Evolutionary conservation across 2,888 invertebrate genomes (phyloP), one percentile per base, ranked within the genome.

Genomic region (Artemia sp.): DNA sequence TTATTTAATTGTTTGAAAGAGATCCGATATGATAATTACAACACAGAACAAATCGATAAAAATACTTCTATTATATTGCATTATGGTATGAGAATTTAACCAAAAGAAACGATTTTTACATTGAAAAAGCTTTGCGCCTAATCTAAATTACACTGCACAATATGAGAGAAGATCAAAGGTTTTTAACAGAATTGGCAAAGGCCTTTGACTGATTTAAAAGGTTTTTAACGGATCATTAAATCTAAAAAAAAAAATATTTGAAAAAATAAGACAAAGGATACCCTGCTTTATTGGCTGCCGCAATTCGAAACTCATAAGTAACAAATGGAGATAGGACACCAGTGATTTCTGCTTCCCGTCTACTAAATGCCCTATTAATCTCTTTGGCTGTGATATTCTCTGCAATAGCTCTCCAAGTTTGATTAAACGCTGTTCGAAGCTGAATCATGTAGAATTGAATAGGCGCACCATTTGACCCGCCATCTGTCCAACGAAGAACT

Each of bases 401-500:
- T 64, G 83, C 83, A 9, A 90, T 80, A 74, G 85, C 83, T 50
- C 82, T 80, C 93, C 93, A 94, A 0, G 87, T 86, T 8, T 83
- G 80, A 76, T 91, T 90, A 87, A 90, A 92, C 74, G 89, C 88
- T 0, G 92, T 92, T 71, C 89, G 83, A 0, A 90, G 92, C 72
- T 88, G 85, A 14, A 96, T 83, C 11, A 85, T 85, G 76, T 94
- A 95, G 72, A 84, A 83, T 7, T 81, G 81, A 71, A 94, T 89
- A 1, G 85, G 85, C 24, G 86, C 84, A 0, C 94, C 94, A 78
- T 94, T 90, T 10, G 85, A 83, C 51, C 89, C 86, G 19, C 94
- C 93, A 79, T 93, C 92, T 0, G 90, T 92, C 93, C 90, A 93
- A 77, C 86, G 87, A 70, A 91, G 82, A 0, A 85, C 85, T 0